Conservation (phyloP, 2,113 vertebrate genomes). For the Ornithorhynchus anatinus region DNA sequence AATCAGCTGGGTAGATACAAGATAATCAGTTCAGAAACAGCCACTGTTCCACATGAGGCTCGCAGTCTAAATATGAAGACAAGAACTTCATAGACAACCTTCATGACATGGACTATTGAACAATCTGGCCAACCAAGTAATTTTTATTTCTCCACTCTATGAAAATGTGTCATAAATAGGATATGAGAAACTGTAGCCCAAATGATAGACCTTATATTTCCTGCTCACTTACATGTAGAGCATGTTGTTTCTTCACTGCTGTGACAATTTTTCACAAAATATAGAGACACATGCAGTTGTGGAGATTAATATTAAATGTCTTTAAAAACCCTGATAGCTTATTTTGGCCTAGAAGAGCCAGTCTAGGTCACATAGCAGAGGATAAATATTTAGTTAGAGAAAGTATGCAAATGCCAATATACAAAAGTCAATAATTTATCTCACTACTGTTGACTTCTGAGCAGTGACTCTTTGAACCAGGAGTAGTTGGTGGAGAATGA, state of each 20-base stretch:
- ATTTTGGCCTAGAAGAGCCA: not conserved
- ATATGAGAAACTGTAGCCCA: constrained; percentile 15
- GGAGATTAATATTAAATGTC: constrained; percentile 26
- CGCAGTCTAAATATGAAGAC: too few relatives aligned
- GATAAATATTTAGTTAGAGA: constrained; percentile 1
- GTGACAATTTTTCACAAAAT: not conserved
- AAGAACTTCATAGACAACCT: too few relatives aligned
- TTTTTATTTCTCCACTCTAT: too few relatives aligned
- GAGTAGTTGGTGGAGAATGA: too few relatives aligned
- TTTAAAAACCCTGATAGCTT: not conserved
- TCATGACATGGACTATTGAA: too few relatives aligned
- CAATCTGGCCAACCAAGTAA: too few relatives aligned
- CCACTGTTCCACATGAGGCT: too few relatives aligned
- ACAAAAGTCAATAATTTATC: not conserved
- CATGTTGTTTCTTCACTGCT: constrained; percentile 40
- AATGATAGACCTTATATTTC: not conserved
- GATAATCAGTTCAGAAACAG: too few relatives aligned
- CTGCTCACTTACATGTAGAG: constrained; percentile 43
- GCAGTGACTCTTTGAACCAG: too few relatives aligned
- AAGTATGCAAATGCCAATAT: too few relatives aligned
- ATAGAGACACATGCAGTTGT: not conserved
- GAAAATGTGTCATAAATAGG: too few relatives aligned
- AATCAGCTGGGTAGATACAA: too few relatives aligned
- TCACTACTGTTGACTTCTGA: not conserved
- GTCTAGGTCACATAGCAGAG: not conserved